Base-by-base conservation (phyloP, 2,113 vertebrate genomes). In the Etheostoma cragini region DNA sequence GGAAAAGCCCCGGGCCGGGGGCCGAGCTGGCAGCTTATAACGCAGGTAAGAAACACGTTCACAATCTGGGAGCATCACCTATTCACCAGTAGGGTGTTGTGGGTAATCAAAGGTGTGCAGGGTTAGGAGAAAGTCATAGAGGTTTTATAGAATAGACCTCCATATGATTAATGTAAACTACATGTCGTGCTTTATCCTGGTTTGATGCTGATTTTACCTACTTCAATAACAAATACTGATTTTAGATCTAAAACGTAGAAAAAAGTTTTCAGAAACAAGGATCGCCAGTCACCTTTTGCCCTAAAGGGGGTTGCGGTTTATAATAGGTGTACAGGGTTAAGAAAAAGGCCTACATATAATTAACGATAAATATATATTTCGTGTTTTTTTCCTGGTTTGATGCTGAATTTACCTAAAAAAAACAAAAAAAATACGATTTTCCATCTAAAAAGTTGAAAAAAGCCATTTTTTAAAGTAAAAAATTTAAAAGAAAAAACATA, bases 1-100 rank as follows among this genome's bases (percentile, higher is more conserved):
- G 98, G 93, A 99, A 99, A 88, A 99, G 98, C 74, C 97, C 98
- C 0, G 98, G 97, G 42, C 97, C 98, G 0, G 98, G 98, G 64
- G 96, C 97, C 0, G 98, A 99, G 61, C 92, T 99, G 82, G 97
- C 97, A 14, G 98, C 98, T 58, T 99, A 99, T 88, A 99, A 99
- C 7, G 98, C 98, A 94, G 97, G 98, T 99, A 96, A 95, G 96
- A 89, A 15, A 17, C 4, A 47, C 1, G 6, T 3, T 60, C 11
- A 12, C 21, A 70, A 30, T 21, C 30, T 30, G 8, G 3, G 3
- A 19, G 8, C 46, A 52, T 50, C 4, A 4, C n/a, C 3, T n/a
- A 15, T 1, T 52, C 21, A 4, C 6, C 38, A 11, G 8, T 4
- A 53, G 6, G 6, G 16, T 33, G 58, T 0, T 11, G 21, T 1